phyloP scores from a whole-genome alignment of 2,888 invertebrate genomes.

The Linyphia triangularis region DNA sequence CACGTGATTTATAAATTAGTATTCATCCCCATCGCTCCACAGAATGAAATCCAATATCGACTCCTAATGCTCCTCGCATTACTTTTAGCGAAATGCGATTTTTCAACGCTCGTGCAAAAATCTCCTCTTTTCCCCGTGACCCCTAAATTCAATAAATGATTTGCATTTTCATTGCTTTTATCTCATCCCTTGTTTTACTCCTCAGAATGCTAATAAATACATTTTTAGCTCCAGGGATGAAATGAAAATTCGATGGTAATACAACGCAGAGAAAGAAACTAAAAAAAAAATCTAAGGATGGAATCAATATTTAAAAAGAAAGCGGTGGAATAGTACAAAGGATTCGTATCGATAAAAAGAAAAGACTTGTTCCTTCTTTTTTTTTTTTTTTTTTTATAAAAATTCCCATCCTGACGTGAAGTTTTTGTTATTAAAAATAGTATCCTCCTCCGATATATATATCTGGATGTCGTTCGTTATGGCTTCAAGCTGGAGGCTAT shows the following conservation, averaged over 20 bases:
- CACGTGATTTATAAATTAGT: too few relatives aligned
- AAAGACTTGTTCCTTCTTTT: neutral
- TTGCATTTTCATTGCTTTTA: slow-evolving; percentile 65
- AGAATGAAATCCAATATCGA: slow-evolving; percentile 37
- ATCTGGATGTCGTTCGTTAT: slow-evolving; percentile 25
- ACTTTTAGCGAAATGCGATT: slow-evolving; percentile 7
- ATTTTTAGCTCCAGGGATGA: slow-evolving; percentile 7
- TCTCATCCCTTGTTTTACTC: slow-evolving; percentile 23
- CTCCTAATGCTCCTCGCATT: slow-evolving; percentile 3
- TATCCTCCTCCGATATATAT: slow-evolving; percentile 6
- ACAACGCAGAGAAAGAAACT: slow-evolving; percentile 6
- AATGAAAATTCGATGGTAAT: slow-evolving; percentile 48
- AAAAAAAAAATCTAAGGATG: neutral
- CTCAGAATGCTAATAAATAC: slow-evolving; percentile 57
- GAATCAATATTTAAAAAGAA: slow-evolving; percentile 70
- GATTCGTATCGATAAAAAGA: neutral
- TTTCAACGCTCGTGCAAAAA: neutral
- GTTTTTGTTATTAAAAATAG: slow-evolving; percentile 61
- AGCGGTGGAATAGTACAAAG: neutral
- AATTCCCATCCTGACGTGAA: slow-evolving; percentile 31
- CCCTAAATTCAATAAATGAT: slow-evolving; percentile 36
- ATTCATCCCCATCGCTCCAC: too few relatives aligned
- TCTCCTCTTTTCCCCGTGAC: neutral
- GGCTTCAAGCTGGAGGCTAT: neutral
- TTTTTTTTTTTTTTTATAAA: neutral